Evolutionary conservation across 2,888 invertebrate genomes (phyloP), one percentile per base, ranked within the genome.

Genomic region (Cantharis nigra): DNA sequence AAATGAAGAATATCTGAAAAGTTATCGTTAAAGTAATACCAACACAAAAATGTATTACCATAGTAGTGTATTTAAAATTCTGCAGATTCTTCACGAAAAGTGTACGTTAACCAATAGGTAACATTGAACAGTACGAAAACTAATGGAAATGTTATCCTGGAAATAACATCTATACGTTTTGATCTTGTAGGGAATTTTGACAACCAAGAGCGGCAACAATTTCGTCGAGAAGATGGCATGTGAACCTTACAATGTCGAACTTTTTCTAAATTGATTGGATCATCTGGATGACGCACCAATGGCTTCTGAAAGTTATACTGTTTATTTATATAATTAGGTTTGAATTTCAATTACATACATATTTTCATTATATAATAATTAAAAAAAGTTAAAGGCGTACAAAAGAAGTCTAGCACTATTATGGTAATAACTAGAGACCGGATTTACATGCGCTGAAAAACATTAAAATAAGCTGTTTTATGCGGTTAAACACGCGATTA

Each of bases 101-200:
- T 91, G 90, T 96, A 96, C 83, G 95, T 95, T 83, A 95, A 92
- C 97, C 97, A 98, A 91, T 97, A 97, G 89, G 96, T 95, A 89
- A 97, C 91, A 90, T 97, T 97, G 92, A 97, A 97, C 86, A 97
- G 92, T 83, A 97, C 97, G 90, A 97, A 97, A 84, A 97, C 97
- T 88, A 97, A 92, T 82, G 97, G 97, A 91, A 97, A 97, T 85
- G 96, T 96, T 90, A 97, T 97, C 89, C 97, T 92, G 78, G 98
- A 97, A 88, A 98, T 97, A 91, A 98, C 98, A 90, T 98, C 98
- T 89, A 98, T 98, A 89, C 97, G 92, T 92, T 98, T 98, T 90
- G 97, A 97, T 88, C 91, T 90, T 85, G 97, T 97, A 79, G 97
- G 97, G 91, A 98, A 97, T 91, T 97, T 97, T 89, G 96, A 95